Percentiles rank a stretch among this genome's conserved stretches.
phyloP scores from a whole-genome alignment of 2,888 invertebrate genomes.

The Actias luna region DNA sequence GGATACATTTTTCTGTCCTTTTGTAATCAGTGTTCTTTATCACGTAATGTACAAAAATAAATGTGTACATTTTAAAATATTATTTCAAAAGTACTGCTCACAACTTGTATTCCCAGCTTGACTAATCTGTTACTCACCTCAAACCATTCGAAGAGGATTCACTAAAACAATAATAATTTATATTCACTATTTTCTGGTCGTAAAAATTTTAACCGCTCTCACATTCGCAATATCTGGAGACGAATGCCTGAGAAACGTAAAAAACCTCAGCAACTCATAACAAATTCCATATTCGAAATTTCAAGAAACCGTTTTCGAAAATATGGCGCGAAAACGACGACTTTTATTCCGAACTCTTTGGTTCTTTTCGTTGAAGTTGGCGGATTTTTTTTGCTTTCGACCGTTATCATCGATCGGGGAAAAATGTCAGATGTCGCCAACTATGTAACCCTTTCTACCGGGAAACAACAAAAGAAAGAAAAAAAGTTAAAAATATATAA shows the following conservation, averaged over 20 bases:
- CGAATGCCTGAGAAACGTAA: neutral
- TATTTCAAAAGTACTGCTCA: too few species aligned
- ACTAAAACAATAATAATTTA: too few species aligned
- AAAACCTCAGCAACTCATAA: neutral
- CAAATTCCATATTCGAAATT: neutral
- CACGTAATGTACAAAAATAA: too few species aligned
- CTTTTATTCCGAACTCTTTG: neutral
- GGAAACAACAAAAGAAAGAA: slow-evolving; percentile 46
- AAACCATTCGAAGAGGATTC: too few species aligned
- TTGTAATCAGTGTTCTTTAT: too few species aligned
- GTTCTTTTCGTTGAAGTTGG: neutral
- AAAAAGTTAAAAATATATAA: slow-evolving; percentile 61
- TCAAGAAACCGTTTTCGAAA: slow-evolving; percentile 2
- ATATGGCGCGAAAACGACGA: slow-evolving; percentile 4
- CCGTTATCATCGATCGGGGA: slow-evolving; percentile 58
- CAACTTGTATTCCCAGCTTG: too few species aligned
- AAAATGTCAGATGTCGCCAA: slow-evolving; percentile 59
- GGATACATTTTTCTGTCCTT: too few species aligned
- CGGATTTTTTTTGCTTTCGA: slow-evolving; percentile 12
- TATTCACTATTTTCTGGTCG: neutral
- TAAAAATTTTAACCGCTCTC: neutral
- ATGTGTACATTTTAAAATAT: too few species aligned
- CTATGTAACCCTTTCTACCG: slow-evolving; percentile 47
- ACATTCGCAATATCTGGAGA: neutral
- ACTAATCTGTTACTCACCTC: too few species aligned